These are phyloP conservation scores for Acleris cristana DNA, from an alignment of 2,888 invertebrate genomes.

Conservation along the genomic window DNA sequence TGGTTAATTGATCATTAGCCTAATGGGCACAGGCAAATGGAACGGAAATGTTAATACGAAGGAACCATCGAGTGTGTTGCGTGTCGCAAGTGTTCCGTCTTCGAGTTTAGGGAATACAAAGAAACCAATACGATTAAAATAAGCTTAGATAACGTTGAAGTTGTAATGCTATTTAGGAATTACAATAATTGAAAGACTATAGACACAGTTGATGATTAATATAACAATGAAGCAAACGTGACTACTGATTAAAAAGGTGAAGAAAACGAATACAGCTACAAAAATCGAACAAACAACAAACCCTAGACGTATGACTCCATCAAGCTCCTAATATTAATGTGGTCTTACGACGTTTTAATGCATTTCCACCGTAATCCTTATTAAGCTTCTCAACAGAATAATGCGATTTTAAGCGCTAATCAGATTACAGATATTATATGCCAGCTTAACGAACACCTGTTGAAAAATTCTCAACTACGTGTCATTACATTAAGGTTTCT, in stretches of 20 bases:
- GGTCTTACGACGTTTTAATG: neutral
- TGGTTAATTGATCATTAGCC: slow-evolving; percentile 34
- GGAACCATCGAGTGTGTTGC: slow-evolving; percentile 32
- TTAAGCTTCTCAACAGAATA: neutral
- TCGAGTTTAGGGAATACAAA: slow-evolving; percentile 1
- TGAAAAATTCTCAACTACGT: neutral
- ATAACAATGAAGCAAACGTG: neutral
- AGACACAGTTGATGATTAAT: neutral
- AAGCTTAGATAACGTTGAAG: slow-evolving; percentile 10
- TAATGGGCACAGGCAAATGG: slow-evolving; percentile 30
- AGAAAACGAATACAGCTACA: no score
- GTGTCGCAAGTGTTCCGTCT: slow-evolving; percentile 15
- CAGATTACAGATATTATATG: neutral
- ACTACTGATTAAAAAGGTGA: no score
- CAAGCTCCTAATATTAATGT: neutral
- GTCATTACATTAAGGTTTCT: neutral
- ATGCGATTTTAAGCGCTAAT: slow-evolving; percentile 1
- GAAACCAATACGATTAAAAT: slow-evolving; percentile 21
- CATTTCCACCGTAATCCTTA: neutral
- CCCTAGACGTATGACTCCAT: no score
- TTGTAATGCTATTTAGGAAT: neutral
- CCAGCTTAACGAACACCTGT: slow-evolving; percentile 1
- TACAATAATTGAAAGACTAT: neutral
- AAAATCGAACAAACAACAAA: no score
- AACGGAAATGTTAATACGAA: slow-evolving; percentile 36